Evolutionary conservation across 1,140 invertebrate species (phyloP), one percentile per base, ranked within the genome.

Genomic region (Thrips palmi): DNA sequence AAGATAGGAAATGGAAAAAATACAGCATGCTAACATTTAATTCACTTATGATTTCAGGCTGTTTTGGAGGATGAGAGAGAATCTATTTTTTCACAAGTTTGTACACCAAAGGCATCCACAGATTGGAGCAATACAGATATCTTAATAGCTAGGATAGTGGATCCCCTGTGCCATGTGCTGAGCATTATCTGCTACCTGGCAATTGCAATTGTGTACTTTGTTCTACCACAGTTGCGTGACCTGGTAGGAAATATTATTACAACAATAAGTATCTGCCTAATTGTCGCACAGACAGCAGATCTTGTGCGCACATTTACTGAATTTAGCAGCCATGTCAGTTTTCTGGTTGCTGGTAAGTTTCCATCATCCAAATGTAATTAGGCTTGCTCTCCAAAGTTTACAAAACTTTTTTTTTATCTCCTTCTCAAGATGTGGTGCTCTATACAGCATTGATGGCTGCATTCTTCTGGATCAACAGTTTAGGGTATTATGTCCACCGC

Each of bases 401-500:
- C 21, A 6, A 19, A 41, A 20, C n/a, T 32, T 14, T 21, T 6
- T 45, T 21, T 23, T 23, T 41, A 46, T 46, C 50, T 51, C 45
- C 42, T 41, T 70, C n/a, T 71, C 45, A 60, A 77, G 81, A 84
- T 63, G 68, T 69, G 1, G 64, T 80, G 35, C 59, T 77, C 36
- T 81, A 78, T 46, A 62, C 78, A 15, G 77, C 74, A 44, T 54
- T 82, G 29, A 49, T 84, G 25, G 77, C 70, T 10, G 74, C 78
- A 20, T 84, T 83, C 56, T 82, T 84, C 47, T 86, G 81, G 81
- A 56, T 86, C 0, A 83, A 78, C 47, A 77, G 77, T 47, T 66
- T 82, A 36, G 79, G 78, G 28, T 85, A 79, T 53, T 84, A 83
- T 51, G 77, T 85, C 29, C 85, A 80, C 80, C 81, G 75, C 53